Conservation (phyloP, 1,140 invertebrate genomes). For the Atta colombica region DNA sequence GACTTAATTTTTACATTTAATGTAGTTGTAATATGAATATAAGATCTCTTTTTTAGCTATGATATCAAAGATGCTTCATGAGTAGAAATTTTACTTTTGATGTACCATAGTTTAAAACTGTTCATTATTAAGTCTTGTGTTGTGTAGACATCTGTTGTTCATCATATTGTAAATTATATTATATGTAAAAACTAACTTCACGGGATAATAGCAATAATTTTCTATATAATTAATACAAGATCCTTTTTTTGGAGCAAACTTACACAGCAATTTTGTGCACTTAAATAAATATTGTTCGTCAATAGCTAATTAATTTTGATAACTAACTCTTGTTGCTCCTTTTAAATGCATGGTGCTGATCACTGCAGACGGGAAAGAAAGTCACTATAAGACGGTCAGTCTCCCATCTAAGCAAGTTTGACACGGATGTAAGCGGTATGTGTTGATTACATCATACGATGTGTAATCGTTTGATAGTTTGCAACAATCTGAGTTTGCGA, state of each 20-base stretch:
- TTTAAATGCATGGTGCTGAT: constrained; percentile 70
- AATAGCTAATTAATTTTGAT: constrained; percentile 59
- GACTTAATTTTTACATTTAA: too few species aligned
- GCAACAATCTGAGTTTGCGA: constrained; percentile 36
- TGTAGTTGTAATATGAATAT: too few species aligned
- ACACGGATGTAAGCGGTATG: constrained; percentile 78
- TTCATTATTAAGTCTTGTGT: too few species aligned
- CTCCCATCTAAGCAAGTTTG: constrained; percentile 76
- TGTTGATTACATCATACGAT: constrained; percentile 47
- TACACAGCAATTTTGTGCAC: neutral
- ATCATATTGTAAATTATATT: too few species aligned
- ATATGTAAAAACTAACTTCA: too few species aligned
- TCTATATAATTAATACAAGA: too few species aligned
- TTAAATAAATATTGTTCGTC: neutral
- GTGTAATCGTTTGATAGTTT: neutral
- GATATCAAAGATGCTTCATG: too few species aligned
- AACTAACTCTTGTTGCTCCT: constrained; percentile 72
- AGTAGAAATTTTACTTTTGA: too few species aligned
- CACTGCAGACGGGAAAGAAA: constrained; percentile 79
- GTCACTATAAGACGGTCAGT: constrained; percentile 68
- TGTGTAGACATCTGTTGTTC: too few species aligned
- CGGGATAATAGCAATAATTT: too few species aligned
- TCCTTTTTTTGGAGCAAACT: neutral
- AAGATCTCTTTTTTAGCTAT: too few species aligned
- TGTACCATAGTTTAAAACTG: too few species aligned